Percentiles rank a stretch among this genome's conserved stretches.
phyloP scores from a whole-genome alignment of 2,797 vertebrate species.

The Taeniopygia guttata region DNA sequence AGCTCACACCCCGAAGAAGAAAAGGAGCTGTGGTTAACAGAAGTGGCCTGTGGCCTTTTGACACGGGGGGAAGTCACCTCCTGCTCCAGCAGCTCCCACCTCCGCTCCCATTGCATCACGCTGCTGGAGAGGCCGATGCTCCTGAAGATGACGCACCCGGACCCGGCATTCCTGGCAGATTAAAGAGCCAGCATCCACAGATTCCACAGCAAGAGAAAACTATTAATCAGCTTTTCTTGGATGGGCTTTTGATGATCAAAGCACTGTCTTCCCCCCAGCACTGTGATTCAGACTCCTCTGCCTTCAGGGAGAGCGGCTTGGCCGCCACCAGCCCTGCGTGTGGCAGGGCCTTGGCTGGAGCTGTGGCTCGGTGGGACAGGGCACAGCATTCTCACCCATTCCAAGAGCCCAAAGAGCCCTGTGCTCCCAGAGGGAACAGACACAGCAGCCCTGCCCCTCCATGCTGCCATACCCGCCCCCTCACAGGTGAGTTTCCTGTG shows the following conservation, averaged over 20 bases:
- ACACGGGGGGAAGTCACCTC: not conserved
- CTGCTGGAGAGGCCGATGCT: not conserved
- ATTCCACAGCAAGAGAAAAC: conserved; percentile 37
- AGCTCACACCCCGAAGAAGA: not conserved
- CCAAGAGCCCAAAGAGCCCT: not conserved
- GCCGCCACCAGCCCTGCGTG: accelerated
- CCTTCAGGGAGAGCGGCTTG: not conserved
- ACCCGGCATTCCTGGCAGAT: conserved; percentile 37
- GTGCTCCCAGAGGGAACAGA: not conserved
- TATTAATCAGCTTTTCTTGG: conserved; percentile 29
- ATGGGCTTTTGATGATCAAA: conserved; percentile 19
- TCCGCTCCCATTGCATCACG: not conserved
- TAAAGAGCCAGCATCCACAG: conserved; percentile 36
- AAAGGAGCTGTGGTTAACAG: not conserved
- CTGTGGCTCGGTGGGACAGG: not conserved
- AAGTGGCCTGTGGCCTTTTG: not conserved
- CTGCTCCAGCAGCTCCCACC: not conserved
- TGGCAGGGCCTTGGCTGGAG: not conserved
- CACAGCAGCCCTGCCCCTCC: not conserved
- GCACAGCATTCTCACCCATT: accelerated
- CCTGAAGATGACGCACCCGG: not conserved
- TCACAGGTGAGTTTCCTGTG: not conserved
- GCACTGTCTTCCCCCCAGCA: not conserved
- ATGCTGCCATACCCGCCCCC: accelerated
- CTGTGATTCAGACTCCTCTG: not conserved